A percentile compares a stretch with the other conserved stretches of the same genome.
These are phyloP conservation scores for Linurgus olivaceus DNA, from an alignment of 2,797 vertebrate species.

Conservation along the genomic window DNA sequence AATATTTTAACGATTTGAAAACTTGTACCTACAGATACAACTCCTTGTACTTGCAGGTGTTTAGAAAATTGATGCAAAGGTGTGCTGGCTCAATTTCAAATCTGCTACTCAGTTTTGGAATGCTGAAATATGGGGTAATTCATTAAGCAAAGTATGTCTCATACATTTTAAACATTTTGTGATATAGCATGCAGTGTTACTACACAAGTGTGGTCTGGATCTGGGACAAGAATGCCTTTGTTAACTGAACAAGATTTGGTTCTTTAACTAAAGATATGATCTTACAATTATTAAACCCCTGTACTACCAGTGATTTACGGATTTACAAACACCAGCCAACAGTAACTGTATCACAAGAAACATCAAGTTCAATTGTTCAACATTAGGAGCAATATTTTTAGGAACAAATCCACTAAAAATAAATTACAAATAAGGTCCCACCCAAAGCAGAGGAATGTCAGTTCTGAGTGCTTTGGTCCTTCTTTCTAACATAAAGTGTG, in stretches of 20 bases:
- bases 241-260: not conserved
- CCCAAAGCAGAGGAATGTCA: not conserved
- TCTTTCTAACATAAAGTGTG: not conserved
- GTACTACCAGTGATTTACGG: not conserved
- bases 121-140: not conserved
- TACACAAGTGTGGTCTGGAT: not conserved
- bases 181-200: slow-evolving; percentile 35
- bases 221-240: not conserved
- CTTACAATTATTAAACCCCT: not conserved
- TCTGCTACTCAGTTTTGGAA: slow-evolving; percentile 31
- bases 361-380: not conserved
- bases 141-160: slow-evolving; percentile 2
- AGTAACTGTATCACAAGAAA: not conserved
- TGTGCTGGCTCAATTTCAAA: slow-evolving; percentile 16
- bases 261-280: not conserved
- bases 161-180: slow-evolving; percentile 59
- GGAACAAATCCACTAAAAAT: not conserved
- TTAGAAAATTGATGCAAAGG: slow-evolving; percentile 44
- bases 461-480: not conserved
- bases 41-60: not conserved
- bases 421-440: not conserved
- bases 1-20: not conserved
- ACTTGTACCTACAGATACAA: not conserved
- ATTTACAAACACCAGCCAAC: not conserved
- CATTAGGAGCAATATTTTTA: not conserved